Percentiles rank a stretch among this genome's conserved stretches.
These are phyloP conservation scores for Rhinopithecus roxellana DNA, from an alignment of 2,113 vertebrate genomes.

Conservation along the genomic window DNA sequence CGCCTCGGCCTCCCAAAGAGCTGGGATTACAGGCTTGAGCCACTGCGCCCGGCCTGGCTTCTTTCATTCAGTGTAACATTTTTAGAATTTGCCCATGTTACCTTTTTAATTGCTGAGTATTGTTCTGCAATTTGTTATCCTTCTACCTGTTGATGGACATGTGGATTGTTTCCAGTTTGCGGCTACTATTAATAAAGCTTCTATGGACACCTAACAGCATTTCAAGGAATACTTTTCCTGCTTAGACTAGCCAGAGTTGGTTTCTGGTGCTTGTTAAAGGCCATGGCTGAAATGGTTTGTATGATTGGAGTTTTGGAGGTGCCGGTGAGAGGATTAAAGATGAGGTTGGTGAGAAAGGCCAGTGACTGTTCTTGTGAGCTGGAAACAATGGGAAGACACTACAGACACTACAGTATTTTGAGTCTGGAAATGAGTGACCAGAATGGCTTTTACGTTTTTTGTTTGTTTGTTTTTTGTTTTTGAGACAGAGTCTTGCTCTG, in stretches of 20 bases:
- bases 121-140: no score
- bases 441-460: not conserved
- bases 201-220: not conserved
- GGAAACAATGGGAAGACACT: not conserved
- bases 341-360: not conserved
- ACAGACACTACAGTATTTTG: not conserved
- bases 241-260: not conserved
- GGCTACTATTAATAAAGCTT: not conserved
- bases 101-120: no score
- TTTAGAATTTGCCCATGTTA: no score
- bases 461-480: no score
- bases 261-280: not conserved
- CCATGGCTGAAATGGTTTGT: not conserved
- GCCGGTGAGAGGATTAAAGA: not conserved
- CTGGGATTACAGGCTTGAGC: no score
- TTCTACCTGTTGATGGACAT: no score
- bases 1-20: no score
- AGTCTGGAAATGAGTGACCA: not conserved
- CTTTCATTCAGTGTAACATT: no score
- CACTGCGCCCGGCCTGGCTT: no score
- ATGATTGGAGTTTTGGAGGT: not conserved
- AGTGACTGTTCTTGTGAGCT: not conserved
- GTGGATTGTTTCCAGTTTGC: no score
- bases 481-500: no score
- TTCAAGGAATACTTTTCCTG: not conserved